A percentile compares a stretch with the other conserved stretches of the same genome.
These are phyloP conservation scores for Chelonia mydas DNA, from an alignment of 2,797 vertebrate species.

Conservation along the genomic window DNA sequence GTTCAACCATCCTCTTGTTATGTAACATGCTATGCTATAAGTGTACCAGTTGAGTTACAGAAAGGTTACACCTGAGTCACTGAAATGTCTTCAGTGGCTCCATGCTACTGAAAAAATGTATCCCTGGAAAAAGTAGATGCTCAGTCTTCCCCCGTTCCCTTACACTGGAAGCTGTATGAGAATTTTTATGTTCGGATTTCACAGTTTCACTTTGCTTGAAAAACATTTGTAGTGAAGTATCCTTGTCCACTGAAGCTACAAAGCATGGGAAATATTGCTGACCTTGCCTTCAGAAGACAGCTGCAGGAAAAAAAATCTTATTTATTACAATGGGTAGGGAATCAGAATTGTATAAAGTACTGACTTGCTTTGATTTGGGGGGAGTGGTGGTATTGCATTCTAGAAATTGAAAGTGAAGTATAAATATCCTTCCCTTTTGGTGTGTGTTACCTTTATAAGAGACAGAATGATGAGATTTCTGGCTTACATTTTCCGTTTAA, in stretches of 20 bases:
- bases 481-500: background rate
- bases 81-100: background rate
- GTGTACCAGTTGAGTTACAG: background rate
- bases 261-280: background rate
- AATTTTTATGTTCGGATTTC: background rate
- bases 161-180: background rate
- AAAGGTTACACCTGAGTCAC: background rate
- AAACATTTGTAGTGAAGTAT: background rate
- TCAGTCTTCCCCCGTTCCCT: background rate
- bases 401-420: background rate
- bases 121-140: background rate
- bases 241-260: background rate
- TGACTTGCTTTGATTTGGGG: background rate
- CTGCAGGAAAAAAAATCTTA: background rate
- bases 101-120: background rate
- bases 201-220: background rate
- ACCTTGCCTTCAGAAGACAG: background rate
- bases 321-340: background rate
- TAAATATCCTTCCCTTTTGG: background rate
- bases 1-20: background rate
- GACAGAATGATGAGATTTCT: background rate
- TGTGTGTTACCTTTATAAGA: background rate
- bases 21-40: background rate
- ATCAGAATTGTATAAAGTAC: background rate
- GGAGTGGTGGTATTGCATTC: background rate